phyloP scores from a whole-genome alignment of 2,113 vertebrate species.

The Pantherophis guttatus region DNA sequence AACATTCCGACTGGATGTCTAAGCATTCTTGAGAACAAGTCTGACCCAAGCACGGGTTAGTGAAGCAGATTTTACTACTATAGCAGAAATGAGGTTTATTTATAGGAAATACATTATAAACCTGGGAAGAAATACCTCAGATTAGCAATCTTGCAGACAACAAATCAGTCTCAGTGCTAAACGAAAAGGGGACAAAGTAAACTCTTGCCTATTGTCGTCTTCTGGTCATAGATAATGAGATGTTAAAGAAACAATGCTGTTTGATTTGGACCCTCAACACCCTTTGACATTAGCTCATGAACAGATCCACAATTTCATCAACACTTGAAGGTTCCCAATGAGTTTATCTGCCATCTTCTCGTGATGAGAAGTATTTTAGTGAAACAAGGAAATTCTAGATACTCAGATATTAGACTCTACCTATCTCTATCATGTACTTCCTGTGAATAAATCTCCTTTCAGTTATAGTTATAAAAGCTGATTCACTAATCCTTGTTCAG shows the following conservation, averaged over 20 bases:
- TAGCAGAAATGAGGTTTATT: background rate
- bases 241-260: background rate
- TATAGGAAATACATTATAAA: background rate
- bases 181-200: background rate
- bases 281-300: background rate
- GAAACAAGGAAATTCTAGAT: background rate
- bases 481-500: background rate
- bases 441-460: background rate
- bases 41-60: background rate
- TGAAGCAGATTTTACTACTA: background rate
- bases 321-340: background rate
- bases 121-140: background rate
- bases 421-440: background rate
- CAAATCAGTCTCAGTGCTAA: background rate
- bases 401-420: background rate
- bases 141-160: background rate
- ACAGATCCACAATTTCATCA: background rate
- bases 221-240: background rate
- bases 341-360: background rate
- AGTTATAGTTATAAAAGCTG: background rate
- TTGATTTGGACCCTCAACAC: background rate
- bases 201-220: background rate
- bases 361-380: background rate
- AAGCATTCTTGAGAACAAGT: background rate
- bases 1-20: background rate